phyloP scores from a whole-genome alignment of 2,797 vertebrate species.

The Tarsius wallacei region DNA sequence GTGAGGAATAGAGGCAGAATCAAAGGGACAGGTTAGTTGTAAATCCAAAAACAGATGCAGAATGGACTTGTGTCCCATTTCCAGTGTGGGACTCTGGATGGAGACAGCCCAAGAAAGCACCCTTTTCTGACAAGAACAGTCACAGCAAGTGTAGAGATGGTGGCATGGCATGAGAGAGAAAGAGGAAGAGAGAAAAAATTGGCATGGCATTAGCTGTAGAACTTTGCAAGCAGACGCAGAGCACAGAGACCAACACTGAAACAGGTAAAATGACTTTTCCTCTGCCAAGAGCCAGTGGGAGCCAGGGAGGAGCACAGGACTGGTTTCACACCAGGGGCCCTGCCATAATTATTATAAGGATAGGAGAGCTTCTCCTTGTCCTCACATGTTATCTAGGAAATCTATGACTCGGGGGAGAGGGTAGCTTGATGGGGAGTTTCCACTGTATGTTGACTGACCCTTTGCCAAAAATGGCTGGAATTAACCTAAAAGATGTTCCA shows the following conservation, averaged over 20 bases:
- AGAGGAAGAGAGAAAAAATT: neutral
- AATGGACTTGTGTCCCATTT: neutral
- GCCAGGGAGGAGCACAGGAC: neutral
- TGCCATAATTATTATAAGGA: neutral
- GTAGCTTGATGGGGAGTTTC: neutral
- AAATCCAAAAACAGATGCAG: neutral
- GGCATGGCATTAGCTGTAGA: neutral
- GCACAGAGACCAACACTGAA: neutral
- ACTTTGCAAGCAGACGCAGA: neutral
- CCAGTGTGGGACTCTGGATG: neutral
- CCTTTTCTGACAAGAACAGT: neutral
- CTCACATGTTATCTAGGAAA: neutral
- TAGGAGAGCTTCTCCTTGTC: neutral
- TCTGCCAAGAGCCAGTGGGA: neutral
- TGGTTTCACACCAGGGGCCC: neutral
- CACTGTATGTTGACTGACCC: neutral
- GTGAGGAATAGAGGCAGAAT: neutral
- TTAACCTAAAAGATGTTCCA: slow-evolving; percentile 16
- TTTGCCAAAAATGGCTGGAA: neutral
- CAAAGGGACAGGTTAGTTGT: neutral
- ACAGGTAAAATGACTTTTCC: neutral
- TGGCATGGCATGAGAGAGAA: neutral
- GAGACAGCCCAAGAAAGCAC: neutral
- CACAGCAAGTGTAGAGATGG: neutral
- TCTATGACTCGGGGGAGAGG: neutral